Base-by-base conservation (phyloP, 2,888 invertebrate genomes). In the Euzetes globulus region DNA sequence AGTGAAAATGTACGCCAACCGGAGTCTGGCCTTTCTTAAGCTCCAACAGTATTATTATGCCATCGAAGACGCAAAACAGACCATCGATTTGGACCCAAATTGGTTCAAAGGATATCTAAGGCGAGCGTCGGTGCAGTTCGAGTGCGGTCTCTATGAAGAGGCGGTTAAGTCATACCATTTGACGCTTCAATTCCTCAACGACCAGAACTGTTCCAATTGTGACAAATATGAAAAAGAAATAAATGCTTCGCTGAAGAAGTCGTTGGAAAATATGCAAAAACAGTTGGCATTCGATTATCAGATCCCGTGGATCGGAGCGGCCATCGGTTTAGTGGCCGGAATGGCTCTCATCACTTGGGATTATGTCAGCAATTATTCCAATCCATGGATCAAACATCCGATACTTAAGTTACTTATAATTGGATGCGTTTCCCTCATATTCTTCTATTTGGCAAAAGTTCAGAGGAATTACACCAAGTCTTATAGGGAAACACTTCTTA, bases 1-100 rank as follows among this genome's bases (percentile, higher is more conserved):
- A 9, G 88, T 87, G 80, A 85, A 88, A 19, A 82, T 91, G 65
- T 89, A 88, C 82, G 91, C 91, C 81, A 92, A 92, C 82, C 86
- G 92, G 80, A 91, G 91, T 6, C 87, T 88, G 80, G 90, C 90
- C 15, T 91, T 91, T 83, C 83, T 92, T 47, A 90, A 90, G 83
- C 83, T 90, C 78, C 87, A 90, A 79, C 90, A 90, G 81, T 90
- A 88, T 83, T 89, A 88, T 82, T 86, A 88, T 78, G 89, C 91
- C 0, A 83, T 90, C 79, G 87, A 90, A 82, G 92, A 92, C 86
- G 91, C 92, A 1, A 86, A 88, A 80, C 88, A 89, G 82, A 88
- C 89, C 3, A 90, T 91, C 73, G 85, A 86, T 80, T 81, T 91
- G 73, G 88, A 89, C 81, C 90, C 91, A 29, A 50, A 70, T 55